Evolutionary conservation across 2,888 invertebrate genomes (phyloP), one percentile per base, ranked within the genome.

Genomic region (Steinernema carpocapsae): DNA sequence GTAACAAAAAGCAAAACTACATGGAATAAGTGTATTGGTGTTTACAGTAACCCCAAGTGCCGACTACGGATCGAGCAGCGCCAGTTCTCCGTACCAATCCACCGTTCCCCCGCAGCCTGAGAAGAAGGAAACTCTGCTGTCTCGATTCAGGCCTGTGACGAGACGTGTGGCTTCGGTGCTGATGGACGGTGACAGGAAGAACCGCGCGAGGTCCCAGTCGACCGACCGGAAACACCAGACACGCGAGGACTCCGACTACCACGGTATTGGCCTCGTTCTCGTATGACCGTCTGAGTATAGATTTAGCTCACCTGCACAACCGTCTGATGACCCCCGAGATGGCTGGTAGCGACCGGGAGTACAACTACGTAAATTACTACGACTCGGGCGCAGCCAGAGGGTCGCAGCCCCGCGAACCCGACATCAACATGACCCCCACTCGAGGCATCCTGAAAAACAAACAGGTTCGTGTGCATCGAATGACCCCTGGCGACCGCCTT

Each of bases 371-470:
- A 12, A 82, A 80, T 74, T 86, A 86, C 74, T 84, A 86, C 73
- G 86, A 86, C 75, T 79, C 83, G 17, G 76, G 81, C 75, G 17
- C 48, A 43, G 70, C 72, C 6, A 29, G 76, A 22, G 72, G 56
- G 24, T 81, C 81, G 2, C 76, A 79, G 72, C 73, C 78, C n/a
- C 59, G 76, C 2, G 80, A 72, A 22, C 45, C 76, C 26, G 82
- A 82, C 73, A 70, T 78, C 42, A 64, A 72, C 45, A 19, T 76
- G 56, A 37, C 76, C 29, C 79, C 81, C 10, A 26, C 74, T 76
- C 81, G 72, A 74, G 83, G 77, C 76, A 87, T 87, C 76, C 79
- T 86, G 29, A 86, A 86, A 76, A 87, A 85, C 75, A 85, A 83
- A 76, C 84, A 84, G 77, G 82, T 78, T 46, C 45, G 26, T 26